Conservation (phyloP, 2,113 vertebrate species). For the Eurystomus gularis region DNA sequence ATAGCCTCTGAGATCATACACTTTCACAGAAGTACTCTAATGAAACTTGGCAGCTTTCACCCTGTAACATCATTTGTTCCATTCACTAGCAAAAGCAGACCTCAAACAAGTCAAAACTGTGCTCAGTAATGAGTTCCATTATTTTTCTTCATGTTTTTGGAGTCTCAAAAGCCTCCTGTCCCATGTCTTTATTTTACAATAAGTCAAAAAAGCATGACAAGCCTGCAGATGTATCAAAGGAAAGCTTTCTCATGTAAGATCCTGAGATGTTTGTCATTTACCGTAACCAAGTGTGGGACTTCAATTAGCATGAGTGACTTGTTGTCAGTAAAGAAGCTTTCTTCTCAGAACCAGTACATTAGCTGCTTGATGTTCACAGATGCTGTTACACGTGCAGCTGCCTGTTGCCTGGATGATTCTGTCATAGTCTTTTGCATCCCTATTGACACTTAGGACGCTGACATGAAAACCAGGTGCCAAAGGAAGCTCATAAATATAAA, state of each 20-base stretch:
- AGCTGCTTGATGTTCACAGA: constrained; percentile 7
- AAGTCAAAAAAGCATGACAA: constrained; percentile 8
- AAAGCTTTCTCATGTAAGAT: not conserved
- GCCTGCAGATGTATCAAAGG: constrained; percentile 7
- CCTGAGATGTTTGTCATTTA: constrained; percentile 49
- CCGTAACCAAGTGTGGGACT: not conserved
- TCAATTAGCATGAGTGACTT: constrained; percentile 53
- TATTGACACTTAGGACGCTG: not conserved
- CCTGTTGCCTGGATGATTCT: constrained; percentile 7
- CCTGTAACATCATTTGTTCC: constrained; percentile 82
- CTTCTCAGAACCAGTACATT: constrained; percentile 40
- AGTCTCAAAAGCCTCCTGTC: constrained; percentile 31
- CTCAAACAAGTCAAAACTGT: constrained; percentile 65
- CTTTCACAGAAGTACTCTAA: constrained; percentile 77
- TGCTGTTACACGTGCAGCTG: constrained; percentile 18
- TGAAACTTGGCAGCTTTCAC: constrained; percentile 80
- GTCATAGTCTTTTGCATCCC: not conserved
- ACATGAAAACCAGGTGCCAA: constrained; percentile 16
- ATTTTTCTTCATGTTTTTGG: constrained; percentile 59
- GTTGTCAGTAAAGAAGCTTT: constrained; percentile 55
- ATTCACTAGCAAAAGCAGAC: constrained; percentile 74
- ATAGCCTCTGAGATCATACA: constrained; percentile 83
- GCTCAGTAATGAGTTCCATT: constrained; percentile 59
- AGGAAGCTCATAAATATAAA: not conserved
- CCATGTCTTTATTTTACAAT: constrained; percentile 1